Evolutionary conservation across 2,888 invertebrate genomes (phyloP).

Genomic region (Merodon equestris): DNA sequence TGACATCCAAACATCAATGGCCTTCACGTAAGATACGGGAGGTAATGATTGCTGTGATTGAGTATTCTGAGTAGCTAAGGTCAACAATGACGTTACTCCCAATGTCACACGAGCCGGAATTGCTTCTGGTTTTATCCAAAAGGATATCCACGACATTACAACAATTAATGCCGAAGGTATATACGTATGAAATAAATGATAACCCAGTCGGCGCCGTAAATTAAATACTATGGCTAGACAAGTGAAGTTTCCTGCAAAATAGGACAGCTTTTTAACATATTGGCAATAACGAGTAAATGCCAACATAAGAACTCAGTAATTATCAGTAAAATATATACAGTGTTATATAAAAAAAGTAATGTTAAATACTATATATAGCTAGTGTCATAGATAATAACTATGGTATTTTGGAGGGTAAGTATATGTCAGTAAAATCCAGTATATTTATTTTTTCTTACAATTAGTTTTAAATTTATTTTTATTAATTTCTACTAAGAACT

Average conservation of each 20-base stretch:
- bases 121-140: conserved; percentile 96
- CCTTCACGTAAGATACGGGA: conserved; percentile 95
- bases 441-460: no score
- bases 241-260: conserved; percentile 90
- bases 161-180: conserved; percentile 95
- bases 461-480: no score
- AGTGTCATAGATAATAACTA: no score
- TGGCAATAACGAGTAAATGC: no score
- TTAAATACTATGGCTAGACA: conserved; percentile 94
- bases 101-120: conserved; percentile 93
- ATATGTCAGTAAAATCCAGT: no score
- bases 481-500: no score
- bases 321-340: no score
- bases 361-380: no score
- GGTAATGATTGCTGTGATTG: conserved; percentile 94
- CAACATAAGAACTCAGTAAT: no score
- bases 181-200: conserved; percentile 94
- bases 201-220: conserved; percentile 89
- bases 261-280: no score
- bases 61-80: conserved; percentile 94
- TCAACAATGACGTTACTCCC: conserved; percentile 91
- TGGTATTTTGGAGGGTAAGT: no score
- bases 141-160: conserved; percentile 97
- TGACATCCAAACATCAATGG: conserved; percentile 96
- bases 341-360: no score